Percentiles rank a stretch among this genome's conserved stretches.
Conservation (phyloP, 2,888 invertebrate genomes). For the Melanargia galathea region DNA sequence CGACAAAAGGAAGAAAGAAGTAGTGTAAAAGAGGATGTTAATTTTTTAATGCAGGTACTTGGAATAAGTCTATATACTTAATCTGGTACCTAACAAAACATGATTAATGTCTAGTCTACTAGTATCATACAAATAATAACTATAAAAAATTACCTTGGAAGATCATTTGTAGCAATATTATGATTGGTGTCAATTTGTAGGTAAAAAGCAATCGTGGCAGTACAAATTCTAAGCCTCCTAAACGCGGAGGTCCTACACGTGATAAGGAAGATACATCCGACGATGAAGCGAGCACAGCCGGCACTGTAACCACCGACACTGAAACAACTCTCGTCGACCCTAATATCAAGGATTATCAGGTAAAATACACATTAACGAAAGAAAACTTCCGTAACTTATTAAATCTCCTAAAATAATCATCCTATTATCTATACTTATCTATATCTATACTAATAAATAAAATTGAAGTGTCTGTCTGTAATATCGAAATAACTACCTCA, state of each 20-base stretch:
- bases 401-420: not conserved
- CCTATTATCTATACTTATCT: no score
- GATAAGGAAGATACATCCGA: slow-evolving; percentile 76
- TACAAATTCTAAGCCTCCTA: slow-evolving; percentile 63
- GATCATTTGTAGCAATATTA: not conserved
- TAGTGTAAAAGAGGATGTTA: slow-evolving; percentile 72
- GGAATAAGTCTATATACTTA: not conserved
- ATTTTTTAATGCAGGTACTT: slow-evolving; percentile 76
- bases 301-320: slow-evolving; percentile 83
- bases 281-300: slow-evolving; percentile 78
- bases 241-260: slow-evolving; percentile 68
- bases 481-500: no score
- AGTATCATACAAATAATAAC: not conserved
- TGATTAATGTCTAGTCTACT: not conserved
- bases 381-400: not conserved
- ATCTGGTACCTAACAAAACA: not conserved
- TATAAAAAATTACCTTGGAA: not conserved
- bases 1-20: slow-evolving; percentile 61
- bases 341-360: slow-evolving; percentile 83
- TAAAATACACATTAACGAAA: slow-evolving; percentile 39
- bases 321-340: slow-evolving; percentile 85
- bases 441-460: no score
- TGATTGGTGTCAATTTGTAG: slow-evolving; percentile 46
- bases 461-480: no score
- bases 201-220: slow-evolving; percentile 70